These are phyloP conservation scores for Ctenopoma multispine DNA, from an alignment of 2,797 vertebrate species.

Conservation along the genomic window DNA sequence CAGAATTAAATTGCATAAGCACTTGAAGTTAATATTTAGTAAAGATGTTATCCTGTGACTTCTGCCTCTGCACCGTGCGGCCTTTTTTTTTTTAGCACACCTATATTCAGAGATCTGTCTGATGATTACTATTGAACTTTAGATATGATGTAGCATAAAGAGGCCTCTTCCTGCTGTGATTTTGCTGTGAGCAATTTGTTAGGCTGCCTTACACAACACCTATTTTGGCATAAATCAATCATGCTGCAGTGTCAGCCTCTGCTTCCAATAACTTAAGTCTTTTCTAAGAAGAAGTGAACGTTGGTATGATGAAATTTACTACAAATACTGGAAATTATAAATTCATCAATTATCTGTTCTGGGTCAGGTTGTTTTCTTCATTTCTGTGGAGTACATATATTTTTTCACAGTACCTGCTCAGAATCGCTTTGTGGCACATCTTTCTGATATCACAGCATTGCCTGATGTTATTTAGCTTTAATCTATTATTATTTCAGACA, in stretches of 20 bases:
- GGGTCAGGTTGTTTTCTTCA: not conserved
- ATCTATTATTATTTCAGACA: constrained; percentile 49
- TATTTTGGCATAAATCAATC: constrained; percentile 46
- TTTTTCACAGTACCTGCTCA: constrained; percentile 34
- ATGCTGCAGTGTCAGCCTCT: not conserved
- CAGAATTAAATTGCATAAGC: not conserved
- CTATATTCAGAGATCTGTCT: constrained; percentile 5
- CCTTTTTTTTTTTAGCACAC: not conserved
- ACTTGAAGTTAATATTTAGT: not conserved
- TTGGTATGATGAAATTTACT: not conserved
- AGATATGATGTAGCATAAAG: constrained; percentile 15
- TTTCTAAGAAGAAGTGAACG: not conserved
- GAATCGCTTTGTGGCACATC: constrained; percentile 16
- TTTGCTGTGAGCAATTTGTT: constrained; percentile 20
- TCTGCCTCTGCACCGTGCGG: not conserved
- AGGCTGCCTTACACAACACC: constrained; percentile 11
- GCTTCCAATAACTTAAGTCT: not conserved
- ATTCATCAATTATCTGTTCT: too few relatives aligned
- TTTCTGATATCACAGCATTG: constrained; percentile 15
- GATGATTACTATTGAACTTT: constrained; percentile 15
- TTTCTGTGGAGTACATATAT: constrained; percentile 29
- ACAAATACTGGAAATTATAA: not conserved
- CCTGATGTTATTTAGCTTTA: constrained; percentile 35
- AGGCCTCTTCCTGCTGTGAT: not conserved
- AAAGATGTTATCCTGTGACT: not conserved